Conservation (phyloP, 2,113 vertebrate species). For the Oncorhynchus tshawytscha region DNA sequence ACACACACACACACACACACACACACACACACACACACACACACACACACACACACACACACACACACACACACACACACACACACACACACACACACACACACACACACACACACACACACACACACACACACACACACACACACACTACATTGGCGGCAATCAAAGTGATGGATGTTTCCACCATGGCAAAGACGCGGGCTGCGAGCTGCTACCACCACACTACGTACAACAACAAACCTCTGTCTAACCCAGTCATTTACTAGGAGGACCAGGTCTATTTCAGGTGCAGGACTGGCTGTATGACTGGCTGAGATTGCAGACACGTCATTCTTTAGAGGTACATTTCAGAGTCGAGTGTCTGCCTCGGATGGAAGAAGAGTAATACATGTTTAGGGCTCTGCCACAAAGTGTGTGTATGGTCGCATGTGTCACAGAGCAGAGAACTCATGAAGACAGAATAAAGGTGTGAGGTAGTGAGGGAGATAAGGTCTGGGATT, state of each 20-base stretch:
- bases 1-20: too few species aligned
- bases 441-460: background rate
- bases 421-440: too few species aligned
- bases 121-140: too few species aligned
- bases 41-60: too few species aligned
- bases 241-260: background rate
- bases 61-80: too few species aligned
- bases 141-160: background rate
- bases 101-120: too few species aligned
- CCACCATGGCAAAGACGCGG: background rate
- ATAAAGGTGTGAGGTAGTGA: slow-evolving; percentile 24
- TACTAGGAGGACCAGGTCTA: background rate
- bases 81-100: too few species aligned
- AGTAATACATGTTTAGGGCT: slow-evolving; percentile 1
- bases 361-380: background rate
- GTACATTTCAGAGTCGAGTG: background rate
- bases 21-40: too few species aligned
- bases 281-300: background rate
- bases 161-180: background rate
- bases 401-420: background rate
- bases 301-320: background rate
- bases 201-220: background rate
- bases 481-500: too few species aligned
- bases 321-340: background rate
- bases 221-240: background rate